Base-by-base conservation (phyloP, 30 jellyfish, hydroid and myxozoan genomes). In the Euphysa ruthae region DNA sequence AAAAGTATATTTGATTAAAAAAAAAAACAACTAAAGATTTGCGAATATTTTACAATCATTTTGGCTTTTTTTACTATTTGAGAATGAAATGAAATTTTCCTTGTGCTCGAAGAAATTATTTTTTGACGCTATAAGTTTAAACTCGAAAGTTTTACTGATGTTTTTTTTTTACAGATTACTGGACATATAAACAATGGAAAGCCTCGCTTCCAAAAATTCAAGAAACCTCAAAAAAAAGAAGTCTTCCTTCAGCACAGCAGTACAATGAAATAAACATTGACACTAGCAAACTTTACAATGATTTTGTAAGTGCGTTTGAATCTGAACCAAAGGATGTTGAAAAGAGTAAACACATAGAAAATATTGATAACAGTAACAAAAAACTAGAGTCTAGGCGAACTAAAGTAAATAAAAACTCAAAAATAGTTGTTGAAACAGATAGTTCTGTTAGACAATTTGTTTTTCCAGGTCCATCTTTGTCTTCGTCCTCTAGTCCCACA, bases 401-500 rank as follows among this genome's bases (percentile, higher is more conserved):
- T 46, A 46, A 46, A 46, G 60, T 46, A n/a, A 29, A 46, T 29
- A 46, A 46, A 46, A 26, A 32, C 33, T n/a, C 35, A 14, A 35
- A 30, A 16, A 26, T 19, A 8, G 18, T 21, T 13, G n/a, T n/a
- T n/a, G n/a, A n/a, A n/a, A n/a, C n/a, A n/a, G 63, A 35, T 35
- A 6, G 29, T 25, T 49, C 42, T 25, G 65, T 24, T 4, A 63
- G 77, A 63, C 58, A 63, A 24, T 63, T 43, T n/a, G 75, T 69
- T 50, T 64, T 55, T 12, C 91, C 83, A 28, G 79, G 58, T 33
- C 71, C 75, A 49, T 74, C 77, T 10, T 46, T 75, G 32, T 72
- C 68, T 14, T 74, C 77, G 4, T 46, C 78, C 30, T 72, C 68
- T 14, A 81, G 68, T 24, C 91, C 86, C 7, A 69, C 93, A 6